phyloP scores from a whole-genome alignment of 2,113 vertebrate genomes.

The Trogon melanurus region DNA sequence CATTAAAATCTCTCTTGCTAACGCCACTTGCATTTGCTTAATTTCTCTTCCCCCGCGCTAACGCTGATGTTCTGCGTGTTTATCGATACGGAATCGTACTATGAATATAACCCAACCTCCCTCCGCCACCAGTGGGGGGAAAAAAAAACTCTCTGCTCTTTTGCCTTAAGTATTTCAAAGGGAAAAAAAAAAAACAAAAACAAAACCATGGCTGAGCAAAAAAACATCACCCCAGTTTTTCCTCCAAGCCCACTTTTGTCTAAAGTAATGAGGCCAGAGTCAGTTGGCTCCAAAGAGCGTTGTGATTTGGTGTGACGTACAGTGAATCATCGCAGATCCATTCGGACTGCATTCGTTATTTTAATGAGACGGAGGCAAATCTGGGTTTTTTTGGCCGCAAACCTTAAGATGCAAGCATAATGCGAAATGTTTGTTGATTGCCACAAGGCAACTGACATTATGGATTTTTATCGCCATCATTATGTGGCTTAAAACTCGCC shows the following conservation, averaged over 20 bases:
- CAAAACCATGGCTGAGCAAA: not conserved
- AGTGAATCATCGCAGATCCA: slow-evolving; percentile 70
- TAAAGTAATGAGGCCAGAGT: slow-evolving; percentile 83
- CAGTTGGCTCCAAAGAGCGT: slow-evolving; percentile 79
- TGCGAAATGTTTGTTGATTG: slow-evolving; percentile 72
- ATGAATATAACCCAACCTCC: not conserved
- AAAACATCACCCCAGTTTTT: slow-evolving; percentile 71
- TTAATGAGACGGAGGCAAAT: slow-evolving; percentile 77
- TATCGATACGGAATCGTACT: rapidly evolving
- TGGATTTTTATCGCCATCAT: slow-evolving; percentile 70
- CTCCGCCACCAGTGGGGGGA: not conserved
- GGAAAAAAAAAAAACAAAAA: not conserved
- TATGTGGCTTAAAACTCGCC: slow-evolving; percentile 45
- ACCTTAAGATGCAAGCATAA: slow-evolving; percentile 72
- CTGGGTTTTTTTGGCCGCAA: slow-evolving; percentile 66
- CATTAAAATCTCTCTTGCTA: not conserved
- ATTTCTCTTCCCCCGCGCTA: rapidly evolving
- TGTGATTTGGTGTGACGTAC: slow-evolving; percentile 86
- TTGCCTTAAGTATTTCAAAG: slow-evolving; percentile 41
- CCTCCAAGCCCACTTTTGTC: slow-evolving; percentile 84
- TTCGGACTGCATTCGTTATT: slow-evolving; percentile 72
- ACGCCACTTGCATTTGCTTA: not conserved
- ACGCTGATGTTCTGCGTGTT: not conserved
- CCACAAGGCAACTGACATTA: slow-evolving; percentile 86
- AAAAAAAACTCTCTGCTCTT: not conserved